Conservation (phyloP, 2,797 vertebrate species). For the Oreonectes daqikongensis region DNA sequence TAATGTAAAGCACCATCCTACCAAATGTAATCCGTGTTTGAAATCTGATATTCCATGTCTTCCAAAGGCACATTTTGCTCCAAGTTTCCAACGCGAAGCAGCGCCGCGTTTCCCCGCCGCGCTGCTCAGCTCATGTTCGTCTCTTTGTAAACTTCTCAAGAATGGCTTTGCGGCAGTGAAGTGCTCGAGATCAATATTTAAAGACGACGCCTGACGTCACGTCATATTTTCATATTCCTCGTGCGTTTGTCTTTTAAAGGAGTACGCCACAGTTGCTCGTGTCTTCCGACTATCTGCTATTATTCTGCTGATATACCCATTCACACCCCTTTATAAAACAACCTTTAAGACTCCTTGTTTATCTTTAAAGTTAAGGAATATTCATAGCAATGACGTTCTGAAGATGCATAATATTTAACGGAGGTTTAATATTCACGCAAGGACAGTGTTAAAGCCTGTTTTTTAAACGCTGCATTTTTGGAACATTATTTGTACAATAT, state of each 20-base stretch:
- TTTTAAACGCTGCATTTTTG: not conserved
- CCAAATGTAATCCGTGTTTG: constrained; percentile 43
- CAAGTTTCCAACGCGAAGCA: constrained; percentile 35
- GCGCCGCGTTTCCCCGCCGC: constrained; percentile 31
- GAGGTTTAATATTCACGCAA: too few species aligned
- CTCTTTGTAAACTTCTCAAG: constrained; percentile 69
- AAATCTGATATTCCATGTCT: constrained; percentile 24
- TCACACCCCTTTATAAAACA: too few species aligned
- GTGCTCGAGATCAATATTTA: constrained; percentile 76
- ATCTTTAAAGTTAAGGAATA: too few species aligned
- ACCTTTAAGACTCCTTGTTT: too few species aligned
- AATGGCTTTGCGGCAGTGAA: constrained; percentile 60
- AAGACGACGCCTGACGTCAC: constrained; percentile 85
- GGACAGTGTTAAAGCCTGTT: too few species aligned
- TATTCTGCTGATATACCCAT: not conserved
- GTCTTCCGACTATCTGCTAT: not conserved
- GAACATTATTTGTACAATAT: too few species aligned
- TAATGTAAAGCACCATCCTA: constrained; percentile 15
- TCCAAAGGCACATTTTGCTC: constrained; percentile 21
- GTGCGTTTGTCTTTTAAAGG: constrained; percentile 69
- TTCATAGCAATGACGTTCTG: too few species aligned
- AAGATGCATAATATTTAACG: too few species aligned
- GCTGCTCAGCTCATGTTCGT: constrained; percentile 57
- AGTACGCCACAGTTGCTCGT: constrained; percentile 33
- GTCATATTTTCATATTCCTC: constrained; percentile 70